Evolutionary conservation across 2,113 vertebrate species (phyloP).

Genomic region (Anguilla rostrata): DNA sequence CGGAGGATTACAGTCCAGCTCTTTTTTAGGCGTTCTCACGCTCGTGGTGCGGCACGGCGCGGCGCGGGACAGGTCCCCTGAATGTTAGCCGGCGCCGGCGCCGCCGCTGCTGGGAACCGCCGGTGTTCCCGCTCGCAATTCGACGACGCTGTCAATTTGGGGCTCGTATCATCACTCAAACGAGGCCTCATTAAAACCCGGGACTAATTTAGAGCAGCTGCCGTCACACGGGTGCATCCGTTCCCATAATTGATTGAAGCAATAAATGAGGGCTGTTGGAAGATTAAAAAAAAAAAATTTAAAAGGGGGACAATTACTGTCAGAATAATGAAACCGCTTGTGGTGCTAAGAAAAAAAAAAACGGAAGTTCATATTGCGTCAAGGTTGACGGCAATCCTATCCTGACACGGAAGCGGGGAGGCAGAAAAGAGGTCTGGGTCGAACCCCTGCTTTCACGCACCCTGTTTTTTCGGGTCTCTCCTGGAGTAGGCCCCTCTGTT

Average conservation of each 20-base stretch:
- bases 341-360: constrained; percentile 29
- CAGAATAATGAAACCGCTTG: constrained; percentile 47
- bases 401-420: constrained; percentile 10
- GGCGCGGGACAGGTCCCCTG: background rate
- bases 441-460: too few species aligned
- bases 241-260: constrained; percentile 57
- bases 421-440: too few species aligned
- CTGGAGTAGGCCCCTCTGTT: background rate
- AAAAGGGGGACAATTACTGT: constrained; percentile 83
- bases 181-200: constrained; percentile 15
- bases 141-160: constrained; percentile 5
- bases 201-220: background rate
- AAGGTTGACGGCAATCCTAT: constrained; percentile 46
- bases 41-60: background rate
- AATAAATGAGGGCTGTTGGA: constrained; percentile 64
- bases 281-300: constrained; percentile 72
- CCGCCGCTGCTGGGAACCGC: background rate
- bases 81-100: background rate
- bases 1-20: background rate
- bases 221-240: background rate
- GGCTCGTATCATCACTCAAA: constrained; percentile 1
- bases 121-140: background rate
- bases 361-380: constrained; percentile 42
- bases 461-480: background rate
- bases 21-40: background rate